Base-by-base conservation (phyloP, 2,888 invertebrate genomes). In the Drosophila vallismaia region DNA sequence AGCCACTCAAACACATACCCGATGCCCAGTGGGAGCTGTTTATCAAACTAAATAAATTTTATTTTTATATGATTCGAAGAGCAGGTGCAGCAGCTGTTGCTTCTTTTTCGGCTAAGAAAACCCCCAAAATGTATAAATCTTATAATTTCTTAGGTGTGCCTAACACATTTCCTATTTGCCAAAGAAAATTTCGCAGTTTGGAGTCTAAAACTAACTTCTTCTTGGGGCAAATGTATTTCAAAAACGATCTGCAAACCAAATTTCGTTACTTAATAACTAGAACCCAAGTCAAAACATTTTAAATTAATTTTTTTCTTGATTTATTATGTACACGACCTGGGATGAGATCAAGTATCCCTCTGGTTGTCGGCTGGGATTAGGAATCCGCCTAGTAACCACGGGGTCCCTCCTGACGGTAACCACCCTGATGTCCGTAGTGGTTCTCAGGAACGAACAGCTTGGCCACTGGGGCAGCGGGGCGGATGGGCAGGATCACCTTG, bases 401-500 rank as follows among this genome's bases (percentile, higher is more conserved):
- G 55, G 29, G 45, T n/a, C 4, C 59, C 53, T 58, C 31, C 4
- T 49, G 40, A 19, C 44, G 52, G 72, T 71, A 69, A 26, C 31
- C 44, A 51, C 79, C 75, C 3, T 59, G 60, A 29, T 45, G 46
- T 31, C 31, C 29, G 45, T 84, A 80, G 55, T 71, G 73, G 57
- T 77, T 57, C 55, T 80, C 75, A 19, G 89, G 88, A 26, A 85
- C 55, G 33, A 33, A 89, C 7, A 89, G 74, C 76, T 85, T 90
- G 77, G 89, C 89, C 36, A 89, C 85, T n/a, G 90, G 85, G 14
- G 69, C 74, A 8, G 80, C 77, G 28, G 78, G 71, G 26, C 78
- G 76, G 48, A 90, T 49, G 60, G 89, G 89, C 74, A 89, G 75
- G 6, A 84, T 52, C 26, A 89, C 80, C 72, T 79, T 81, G 71